Evolutionary conservation across 1,140 invertebrate species (phyloP), one percentile per base, ranked within the genome.

Genomic region (Drosophila santomea): DNA sequence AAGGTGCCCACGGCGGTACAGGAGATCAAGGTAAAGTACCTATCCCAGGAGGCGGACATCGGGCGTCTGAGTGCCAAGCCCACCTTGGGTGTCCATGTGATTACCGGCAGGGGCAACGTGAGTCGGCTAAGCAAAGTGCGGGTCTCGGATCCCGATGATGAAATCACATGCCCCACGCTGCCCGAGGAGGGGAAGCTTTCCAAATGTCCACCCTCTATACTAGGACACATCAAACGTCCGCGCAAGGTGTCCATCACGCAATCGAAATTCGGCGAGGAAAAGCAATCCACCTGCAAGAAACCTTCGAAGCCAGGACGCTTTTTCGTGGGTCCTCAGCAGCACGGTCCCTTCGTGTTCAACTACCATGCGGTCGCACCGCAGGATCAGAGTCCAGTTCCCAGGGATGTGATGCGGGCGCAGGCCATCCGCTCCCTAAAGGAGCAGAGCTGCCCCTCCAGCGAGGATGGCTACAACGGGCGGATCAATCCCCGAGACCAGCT

Each of bases 361-460:
- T 75, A 75, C 47, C 73, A 75, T 11, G 36, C 66, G 17, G 17
- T 75, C 3, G n/a, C 72, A 11, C 60, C 72, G 4, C 12, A 12
- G 11, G 11, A 48, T 4, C 8, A 36, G 7, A 10, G 12, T 12
- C 41, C 38, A 0, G n/a, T 7, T 1, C 17, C 52, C 4, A 25
- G 28, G 11, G 20, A 58, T 12, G 28, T 75, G 8, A 75, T 75
- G 1, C 39, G 61, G 0, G 17, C 28, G 11, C 47, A 75, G 54
- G 55, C 47, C 1, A 47, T 75, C 5, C 36, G 45, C 2, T n/a
- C 71, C 12, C n/a, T 75, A 4, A 32, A 32, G n/a, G 2, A 28
- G 0, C 20, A 36, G 6, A 66, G 35, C 10, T 28, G 7, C 10
- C 10, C 20, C 11, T 45, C 35, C 25, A 74, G 41, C n/a, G 45